phyloP scores from a whole-genome alignment of 2,797 vertebrate genomes.

The Smutsia gigantea region DNA sequence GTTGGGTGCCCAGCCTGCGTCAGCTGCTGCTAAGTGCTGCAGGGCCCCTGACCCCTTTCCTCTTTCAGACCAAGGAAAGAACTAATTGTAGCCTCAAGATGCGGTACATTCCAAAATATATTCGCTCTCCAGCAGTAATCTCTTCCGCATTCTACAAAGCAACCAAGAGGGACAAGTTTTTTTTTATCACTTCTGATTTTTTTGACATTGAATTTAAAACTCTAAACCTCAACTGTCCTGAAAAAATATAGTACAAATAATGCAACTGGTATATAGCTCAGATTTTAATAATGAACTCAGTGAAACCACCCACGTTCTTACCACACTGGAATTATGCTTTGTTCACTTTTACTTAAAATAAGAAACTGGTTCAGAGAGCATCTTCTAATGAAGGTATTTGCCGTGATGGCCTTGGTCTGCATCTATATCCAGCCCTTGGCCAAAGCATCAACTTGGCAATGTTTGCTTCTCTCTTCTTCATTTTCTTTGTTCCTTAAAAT shows the following conservation, averaged over 20 bases:
- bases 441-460: not conserved
- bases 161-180: not conserved
- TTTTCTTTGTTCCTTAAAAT: constrained; percentile 8
- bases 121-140: constrained; percentile 60
- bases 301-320: not conserved
- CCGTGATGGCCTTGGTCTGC: not conserved
- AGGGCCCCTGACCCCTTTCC: constrained; percentile 57
- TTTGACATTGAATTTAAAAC: constrained; percentile 65
- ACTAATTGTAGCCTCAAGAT: constrained; percentile 51
- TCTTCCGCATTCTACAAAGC: constrained; percentile 16
- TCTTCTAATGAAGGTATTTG: not conserved
- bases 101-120: constrained; percentile 63
- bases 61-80: constrained; percentile 72
- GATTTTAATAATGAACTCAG: not conserved
- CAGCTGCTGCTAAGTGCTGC: constrained; percentile 58
- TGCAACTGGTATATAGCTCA: not conserved
- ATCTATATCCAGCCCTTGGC: not conserved
- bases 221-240: constrained; percentile 52
- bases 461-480: not conserved
- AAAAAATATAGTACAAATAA: constrained; percentile 41
- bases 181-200: constrained; percentile 22
- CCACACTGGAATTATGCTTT: not conserved
- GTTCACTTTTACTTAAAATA: constrained; percentile 24
- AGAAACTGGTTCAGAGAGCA: not conserved
- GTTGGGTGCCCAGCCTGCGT: not conserved